A percentile compares a stretch with the other conserved stretches of the same genome.
phyloP scores from a whole-genome alignment of 2,797 vertebrate species.

The Trematomus bernacchii region DNA sequence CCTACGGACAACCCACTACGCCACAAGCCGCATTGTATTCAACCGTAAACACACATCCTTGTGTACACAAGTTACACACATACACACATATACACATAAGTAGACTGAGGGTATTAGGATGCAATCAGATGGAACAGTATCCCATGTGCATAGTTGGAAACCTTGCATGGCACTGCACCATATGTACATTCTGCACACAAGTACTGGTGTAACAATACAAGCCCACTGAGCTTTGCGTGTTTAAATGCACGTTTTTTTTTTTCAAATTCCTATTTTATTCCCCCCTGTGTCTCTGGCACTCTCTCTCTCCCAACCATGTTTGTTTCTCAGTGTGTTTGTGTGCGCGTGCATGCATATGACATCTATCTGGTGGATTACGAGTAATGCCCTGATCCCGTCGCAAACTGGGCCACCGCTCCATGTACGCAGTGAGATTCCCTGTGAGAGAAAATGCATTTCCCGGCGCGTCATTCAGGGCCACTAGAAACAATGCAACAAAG shows the following conservation, averaged over 20 bases:
- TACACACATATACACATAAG: not conserved
- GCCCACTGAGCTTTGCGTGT: constrained; percentile 30
- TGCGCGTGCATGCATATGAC: constrained; percentile 70
- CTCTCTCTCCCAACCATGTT: constrained; percentile 40
- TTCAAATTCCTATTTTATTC: constrained; percentile 24
- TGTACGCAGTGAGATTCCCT: constrained; percentile 59
- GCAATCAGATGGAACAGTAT: constrained; percentile 54
- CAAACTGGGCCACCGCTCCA: constrained; percentile 80
- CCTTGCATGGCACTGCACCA: constrained; percentile 61
- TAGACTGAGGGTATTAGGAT: constrained; percentile 51
- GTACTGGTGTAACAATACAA: constrained; percentile 37
- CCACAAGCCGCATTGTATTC: too few relatives aligned
- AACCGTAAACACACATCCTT: constrained; percentile 9
- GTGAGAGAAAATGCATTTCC: constrained; percentile 45
- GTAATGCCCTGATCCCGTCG: constrained; percentile 80
- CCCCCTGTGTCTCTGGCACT: not conserved
- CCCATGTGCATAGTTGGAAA: constrained; percentile 51
- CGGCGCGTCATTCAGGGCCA: constrained; percentile 44
- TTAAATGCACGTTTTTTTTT: not conserved
- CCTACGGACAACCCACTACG: too few relatives aligned
- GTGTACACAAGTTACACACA: constrained; percentile 10
- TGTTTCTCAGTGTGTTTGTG: constrained; percentile 44
- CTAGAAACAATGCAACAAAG: constrained; percentile 45
- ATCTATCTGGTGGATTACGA: constrained; percentile 83
- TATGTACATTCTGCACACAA: constrained; percentile 58